phyloP scores from a whole-genome alignment of 2,113 vertebrate species.

The Blennius ocellaris region DNA sequence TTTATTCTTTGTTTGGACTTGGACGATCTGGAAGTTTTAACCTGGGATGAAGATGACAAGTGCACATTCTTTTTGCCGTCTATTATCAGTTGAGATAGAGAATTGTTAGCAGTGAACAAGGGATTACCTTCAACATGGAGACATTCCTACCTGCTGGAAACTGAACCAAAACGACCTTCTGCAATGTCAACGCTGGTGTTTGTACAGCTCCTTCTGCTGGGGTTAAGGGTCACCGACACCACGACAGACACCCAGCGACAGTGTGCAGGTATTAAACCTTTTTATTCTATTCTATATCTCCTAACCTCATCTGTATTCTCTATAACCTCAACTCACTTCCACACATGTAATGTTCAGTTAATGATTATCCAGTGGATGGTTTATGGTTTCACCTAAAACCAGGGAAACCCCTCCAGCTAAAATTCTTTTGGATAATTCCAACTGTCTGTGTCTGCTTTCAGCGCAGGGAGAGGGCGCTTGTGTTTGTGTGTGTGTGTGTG shows the following conservation, averaged over 20 bases:
- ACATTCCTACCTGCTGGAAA: conserved; percentile 34
- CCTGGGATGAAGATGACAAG: conserved; percentile 18
- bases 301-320: not conserved
- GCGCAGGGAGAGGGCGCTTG: conserved; percentile 37
- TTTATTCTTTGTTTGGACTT: conserved; percentile 20
- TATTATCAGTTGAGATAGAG: conserved; percentile 27
- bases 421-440: conserved; percentile 75
- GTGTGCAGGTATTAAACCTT: conserved; percentile 65
- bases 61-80: not conserved
- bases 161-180: conserved; percentile 49
- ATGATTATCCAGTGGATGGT: conserved; percentile 55
- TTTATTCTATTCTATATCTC: conserved; percentile 14
- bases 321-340: conserved; percentile 10
- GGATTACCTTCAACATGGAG: conserved; percentile 55
- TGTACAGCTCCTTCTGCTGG: conserved; percentile 64
- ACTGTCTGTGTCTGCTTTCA: conserved; percentile 59
- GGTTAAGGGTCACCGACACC: conserved; percentile 45
- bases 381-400: conserved; percentile 53
- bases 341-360: conserved; percentile 39
- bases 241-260: conserved; percentile 62
- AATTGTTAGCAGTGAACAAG: conserved; percentile 4
- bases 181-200: conserved; percentile 64
- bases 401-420: conserved; percentile 71
- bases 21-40: conserved; percentile 23
- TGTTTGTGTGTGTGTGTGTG: conserved; percentile 21